A percentile compares a stretch with the other conserved stretches of the same genome.
phyloP scores from a whole-genome alignment of 2,113 vertebrate species.

The Hemichromis elongatus region DNA sequence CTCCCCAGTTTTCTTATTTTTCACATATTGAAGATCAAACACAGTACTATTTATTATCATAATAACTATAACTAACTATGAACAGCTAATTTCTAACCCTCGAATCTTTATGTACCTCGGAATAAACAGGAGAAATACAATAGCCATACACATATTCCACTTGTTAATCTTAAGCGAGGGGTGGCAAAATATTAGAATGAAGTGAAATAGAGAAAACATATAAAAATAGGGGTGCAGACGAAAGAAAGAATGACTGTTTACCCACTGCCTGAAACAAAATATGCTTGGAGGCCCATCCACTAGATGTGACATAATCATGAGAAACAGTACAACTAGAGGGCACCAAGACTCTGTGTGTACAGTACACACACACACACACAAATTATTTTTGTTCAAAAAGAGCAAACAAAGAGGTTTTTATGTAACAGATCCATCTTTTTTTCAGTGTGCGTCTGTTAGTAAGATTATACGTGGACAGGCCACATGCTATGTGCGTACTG shows the following conservation, averaged over 20 bases:
- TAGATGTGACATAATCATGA: neutral
- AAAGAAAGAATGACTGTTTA: neutral
- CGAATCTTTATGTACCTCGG: neutral
- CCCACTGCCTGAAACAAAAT: neutral
- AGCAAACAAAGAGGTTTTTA: neutral
- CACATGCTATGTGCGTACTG: neutral
- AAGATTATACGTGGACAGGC: neutral
- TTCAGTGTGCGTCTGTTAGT: neutral
- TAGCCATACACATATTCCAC: neutral
- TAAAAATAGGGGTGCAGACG: neutral
- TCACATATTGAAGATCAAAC: neutral
- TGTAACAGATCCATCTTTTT: neutral
- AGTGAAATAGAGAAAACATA: neutral
- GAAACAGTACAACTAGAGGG: neutral
- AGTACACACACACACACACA: neutral
- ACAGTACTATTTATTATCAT: neutral
- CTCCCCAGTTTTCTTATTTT: neutral
- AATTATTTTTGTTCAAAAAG: rapidly evolving
- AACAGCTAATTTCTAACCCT: neutral
- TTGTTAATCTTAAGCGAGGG: neutral
- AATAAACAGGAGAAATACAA: neutral
- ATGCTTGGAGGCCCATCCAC: neutral
- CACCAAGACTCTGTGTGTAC: neutral
- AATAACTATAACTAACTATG: too few species aligned
- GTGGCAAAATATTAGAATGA: neutral